Base-by-base conservation (phyloP, 2,888 invertebrate genomes). In the Oligia latruncula region DNA sequence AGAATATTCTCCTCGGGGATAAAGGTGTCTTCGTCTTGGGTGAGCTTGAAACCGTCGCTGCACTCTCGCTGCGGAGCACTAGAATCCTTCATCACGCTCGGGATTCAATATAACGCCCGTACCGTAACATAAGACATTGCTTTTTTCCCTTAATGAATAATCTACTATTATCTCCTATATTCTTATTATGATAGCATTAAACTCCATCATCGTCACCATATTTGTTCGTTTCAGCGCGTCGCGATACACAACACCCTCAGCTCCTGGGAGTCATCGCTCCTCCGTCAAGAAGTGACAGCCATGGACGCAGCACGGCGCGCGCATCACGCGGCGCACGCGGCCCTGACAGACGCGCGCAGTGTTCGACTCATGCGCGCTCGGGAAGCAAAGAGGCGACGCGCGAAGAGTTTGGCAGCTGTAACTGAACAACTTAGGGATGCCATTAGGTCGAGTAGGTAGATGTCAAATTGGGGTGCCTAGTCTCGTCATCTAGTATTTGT, bases 241-340 rank as follows among this genome's bases (percentile, higher is more conserved):
- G 95, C 96, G 3, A 95, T 96, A 84, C 86, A 91, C 55, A 96
- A 95, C 90, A 94, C 95, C 0, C 90, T 96, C 0, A 94, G 87
- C 78, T 87, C 91, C 1, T 96, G 96, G 96, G 96, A 95, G 79
- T 87, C 92, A 0, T 80, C 92, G 0, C 74, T 95, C 0, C 86
- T 94, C 0, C 92, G 95, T 0, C 93, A 93, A 80, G 95, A 96
- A 76, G 86, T 93, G 8, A 85, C 84, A 0, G 95, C 94, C 0
- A 80, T 92, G 67, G 95, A 96, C 1, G 91, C 93, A 0, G 90
- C 91, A 0, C 88, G 90, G 2, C 93, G 95, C 20, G 95, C 94
- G 1, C 86, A 89, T 20, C 90, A 92, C 87, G 93, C 94, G 0
- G 93, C 93, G 4, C 90, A 88, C 77, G 93, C 93, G 0, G 94